Percentiles rank a stretch among this genome's conserved stretches.
Conservation (phyloP, 2,888 invertebrate genomes). For the Drosophila colorata region DNA sequence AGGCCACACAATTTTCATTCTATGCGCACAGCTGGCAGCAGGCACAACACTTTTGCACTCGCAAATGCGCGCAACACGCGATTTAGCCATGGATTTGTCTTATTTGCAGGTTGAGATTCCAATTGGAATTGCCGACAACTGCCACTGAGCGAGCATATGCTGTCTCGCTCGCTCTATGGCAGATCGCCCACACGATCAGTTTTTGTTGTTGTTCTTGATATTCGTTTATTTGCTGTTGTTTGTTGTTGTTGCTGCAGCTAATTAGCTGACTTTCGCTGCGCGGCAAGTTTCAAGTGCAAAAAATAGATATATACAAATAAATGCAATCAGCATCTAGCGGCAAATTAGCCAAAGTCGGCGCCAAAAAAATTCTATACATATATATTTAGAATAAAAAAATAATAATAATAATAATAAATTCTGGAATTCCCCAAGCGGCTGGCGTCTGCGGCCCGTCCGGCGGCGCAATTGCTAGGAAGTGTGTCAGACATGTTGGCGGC, state of each 20-base stretch:
- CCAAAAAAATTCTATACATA: no score
- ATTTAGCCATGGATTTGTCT: background rate
- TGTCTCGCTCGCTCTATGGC: background rate
- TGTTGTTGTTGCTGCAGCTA: slow-evolving; percentile 14
- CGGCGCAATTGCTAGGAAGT: slow-evolving; percentile 32
- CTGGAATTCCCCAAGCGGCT: slow-evolving; percentile 37
- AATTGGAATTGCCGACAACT: slow-evolving; percentile 12
- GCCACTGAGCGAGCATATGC: background rate
- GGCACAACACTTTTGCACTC: slow-evolving; percentile 33
- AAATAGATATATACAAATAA: background rate
- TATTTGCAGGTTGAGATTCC: slow-evolving; percentile 1
- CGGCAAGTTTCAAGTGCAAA: slow-evolving; percentile 39
- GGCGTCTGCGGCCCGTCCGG: background rate
- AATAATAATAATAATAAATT: background rate
- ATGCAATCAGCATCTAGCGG: background rate
- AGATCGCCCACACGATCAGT: background rate
- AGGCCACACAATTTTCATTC: slow-evolving; percentile 45
- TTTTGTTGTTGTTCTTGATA: no score
- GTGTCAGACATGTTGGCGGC: slow-evolving; percentile 60
- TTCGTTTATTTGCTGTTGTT: no score
- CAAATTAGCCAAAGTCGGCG: slow-evolving; percentile 34
- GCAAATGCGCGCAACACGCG: background rate
- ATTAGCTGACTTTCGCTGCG: slow-evolving; percentile 35
- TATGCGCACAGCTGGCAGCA: slow-evolving; percentile 46
- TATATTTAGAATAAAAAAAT: no score